phyloP scores from a whole-genome alignment of 2,113 vertebrate species.

The Corythoichthys intestinalis region DNA sequence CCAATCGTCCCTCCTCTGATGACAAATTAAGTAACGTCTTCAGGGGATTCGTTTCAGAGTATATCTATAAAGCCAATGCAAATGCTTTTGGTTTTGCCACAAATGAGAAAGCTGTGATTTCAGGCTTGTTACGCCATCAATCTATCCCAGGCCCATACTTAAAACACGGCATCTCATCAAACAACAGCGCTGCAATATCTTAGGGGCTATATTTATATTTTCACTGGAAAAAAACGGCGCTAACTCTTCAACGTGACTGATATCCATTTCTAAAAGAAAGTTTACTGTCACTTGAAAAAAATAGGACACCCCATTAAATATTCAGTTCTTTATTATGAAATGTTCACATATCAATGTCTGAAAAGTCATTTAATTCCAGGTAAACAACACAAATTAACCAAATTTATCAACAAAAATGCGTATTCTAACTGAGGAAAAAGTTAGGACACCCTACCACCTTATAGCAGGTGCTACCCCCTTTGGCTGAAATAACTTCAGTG shows the following conservation, averaged over 20 bases:
- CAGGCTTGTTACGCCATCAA: slow-evolving; percentile 47
- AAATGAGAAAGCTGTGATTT: slow-evolving; percentile 49
- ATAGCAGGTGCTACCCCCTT: too few species aligned
- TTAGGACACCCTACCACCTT: too few species aligned
- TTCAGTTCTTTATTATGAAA: too few species aligned
- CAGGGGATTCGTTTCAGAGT: slow-evolving; percentile 51
- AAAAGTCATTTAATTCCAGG: too few species aligned
- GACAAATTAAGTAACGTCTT: slow-evolving; percentile 58
- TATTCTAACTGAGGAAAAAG: too few species aligned
- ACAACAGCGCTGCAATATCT: slow-evolving; percentile 46
- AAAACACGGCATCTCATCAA: slow-evolving; percentile 56
- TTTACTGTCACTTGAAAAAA: too few species aligned
- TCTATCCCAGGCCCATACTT: slow-evolving; percentile 52
- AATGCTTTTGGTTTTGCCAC: slow-evolving; percentile 42
- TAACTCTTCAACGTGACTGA: slow-evolving; percentile 16
- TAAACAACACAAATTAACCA: too few species aligned
- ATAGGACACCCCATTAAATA: too few species aligned
- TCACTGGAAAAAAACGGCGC: slow-evolving; percentile 44
- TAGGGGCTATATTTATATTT: slow-evolving; percentile 35
- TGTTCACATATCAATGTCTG: too few species aligned
- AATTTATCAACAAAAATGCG: too few species aligned
- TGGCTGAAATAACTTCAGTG: too few species aligned
- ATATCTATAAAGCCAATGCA: slow-evolving; percentile 52
- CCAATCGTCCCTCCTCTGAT: slow-evolving; percentile 42
- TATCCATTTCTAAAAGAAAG: not conserved